Evolutionary conservation across 1,140 invertebrate genomes (phyloP), one percentile per base, ranked within the genome.

Genomic region (Drosophila gunungcola): DNA sequence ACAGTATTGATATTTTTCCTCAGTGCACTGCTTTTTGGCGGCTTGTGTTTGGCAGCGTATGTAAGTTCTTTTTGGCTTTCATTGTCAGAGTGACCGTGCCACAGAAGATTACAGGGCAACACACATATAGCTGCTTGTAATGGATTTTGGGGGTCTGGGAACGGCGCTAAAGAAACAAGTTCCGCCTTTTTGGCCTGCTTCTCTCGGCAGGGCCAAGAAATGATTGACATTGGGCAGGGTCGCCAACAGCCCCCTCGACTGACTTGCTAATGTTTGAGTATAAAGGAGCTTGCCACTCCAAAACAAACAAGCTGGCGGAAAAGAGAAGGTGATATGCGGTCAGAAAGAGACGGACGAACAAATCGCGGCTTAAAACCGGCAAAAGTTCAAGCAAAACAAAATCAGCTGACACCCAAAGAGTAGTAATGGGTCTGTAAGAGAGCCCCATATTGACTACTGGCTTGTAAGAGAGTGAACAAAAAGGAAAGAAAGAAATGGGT

Each of bases 371-470:
- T 36, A 55, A 62, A 90, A 64, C 85, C 84, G 85, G 85, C 80
- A 85, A 90, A 89, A 89, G 85, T 89, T 85, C 85, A 89, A 89
- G 85, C 84, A 90, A 89, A 89, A 89, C 84, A 89, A 89, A 89
- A 89, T 85, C 84, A 89, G 84, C 84, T 89, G 82, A 82, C 75
- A 72, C 48, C 38, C 39, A 58, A 64, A 61, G 58, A 67, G 56
- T 34, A 13, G 7, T 34, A 13, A 32, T 21, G 34, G 32, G 29
- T 32, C 29, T 42, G 46, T 29, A 73, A 48, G 56, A 74, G 57
- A 56, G 41, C 34, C 34, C 48, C 7, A 3, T 9, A n/a, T 12
- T 29, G 25, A 29, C 29, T 9, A 49, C 16, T 41, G 21, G 27
- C 48, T 29, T 42, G 39, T 21, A 73, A 42, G 56, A 74, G 57